phyloP scores from a whole-genome alignment of 2,888 invertebrate species.

The Caenorhabditis plicata region DNA sequence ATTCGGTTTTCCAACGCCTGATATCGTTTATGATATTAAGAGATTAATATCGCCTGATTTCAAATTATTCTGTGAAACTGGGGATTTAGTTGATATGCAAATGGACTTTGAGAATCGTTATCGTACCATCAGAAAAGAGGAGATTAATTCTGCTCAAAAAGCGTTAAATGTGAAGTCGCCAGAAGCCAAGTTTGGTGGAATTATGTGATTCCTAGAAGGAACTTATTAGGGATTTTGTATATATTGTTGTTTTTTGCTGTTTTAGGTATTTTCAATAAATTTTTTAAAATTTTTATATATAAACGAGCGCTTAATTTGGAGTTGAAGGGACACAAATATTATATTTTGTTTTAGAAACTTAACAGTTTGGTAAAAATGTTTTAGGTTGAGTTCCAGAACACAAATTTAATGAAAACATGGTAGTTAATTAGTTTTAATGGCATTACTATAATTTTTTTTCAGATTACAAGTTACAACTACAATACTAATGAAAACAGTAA shows the following conservation, averaged over 20 bases:
- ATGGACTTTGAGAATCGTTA: conserved; percentile 42
- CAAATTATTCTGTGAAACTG: conserved; percentile 39
- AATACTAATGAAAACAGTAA: no score
- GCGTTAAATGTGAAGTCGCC: conserved; percentile 33
- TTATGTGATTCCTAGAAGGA: conserved; percentile 6
- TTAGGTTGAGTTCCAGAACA: no score
- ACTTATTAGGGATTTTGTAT: conserved; percentile 3
- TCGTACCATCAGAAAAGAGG: conserved; percentile 36
- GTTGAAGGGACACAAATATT: no score
- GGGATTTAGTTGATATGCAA: conserved; percentile 44
- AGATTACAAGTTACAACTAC: no score
- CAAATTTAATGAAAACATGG: no score
- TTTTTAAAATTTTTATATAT: neutral
- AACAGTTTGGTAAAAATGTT: no score
- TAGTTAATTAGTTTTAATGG: no score
- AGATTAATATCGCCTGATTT: conserved; percentile 51
- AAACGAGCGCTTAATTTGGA: no score
- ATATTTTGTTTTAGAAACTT: no score
- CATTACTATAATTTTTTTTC: no score
- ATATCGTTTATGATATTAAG: conserved; percentile 51
- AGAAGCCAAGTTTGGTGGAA: conserved; percentile 45
- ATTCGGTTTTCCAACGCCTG: conserved; percentile 53
- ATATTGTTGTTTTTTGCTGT: conserved; percentile 2
- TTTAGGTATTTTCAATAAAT: neutral
- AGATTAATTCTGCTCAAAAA: conserved; percentile 29